A percentile compares a stretch with the other conserved stretches of the same genome.
Evolutionary conservation across 2,888 invertebrate genomes (phyloP).

Genomic region (Polyommatus icarus): DNA sequence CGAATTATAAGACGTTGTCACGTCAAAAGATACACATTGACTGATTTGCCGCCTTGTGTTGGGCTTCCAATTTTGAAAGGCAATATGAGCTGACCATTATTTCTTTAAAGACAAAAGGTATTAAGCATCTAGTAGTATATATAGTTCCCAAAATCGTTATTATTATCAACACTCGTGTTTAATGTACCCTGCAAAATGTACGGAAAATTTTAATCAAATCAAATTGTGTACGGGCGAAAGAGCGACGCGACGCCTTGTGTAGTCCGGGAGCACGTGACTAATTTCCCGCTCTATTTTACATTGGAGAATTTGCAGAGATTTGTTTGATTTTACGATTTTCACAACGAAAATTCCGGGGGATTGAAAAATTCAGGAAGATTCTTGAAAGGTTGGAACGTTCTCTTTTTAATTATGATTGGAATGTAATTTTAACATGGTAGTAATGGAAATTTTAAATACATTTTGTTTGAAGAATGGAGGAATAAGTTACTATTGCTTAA

Average conservation of each 20-base stretch:
- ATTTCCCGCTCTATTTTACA: neutral
- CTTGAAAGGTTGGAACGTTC: neutral
- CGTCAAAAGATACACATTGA: too few species aligned
- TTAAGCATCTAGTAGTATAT: too few species aligned
- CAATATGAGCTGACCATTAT: too few species aligned
- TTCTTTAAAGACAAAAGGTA: too few species aligned
- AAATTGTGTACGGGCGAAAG: conserved; percentile 21
- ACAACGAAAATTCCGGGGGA: neutral
- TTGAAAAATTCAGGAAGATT: too few species aligned
- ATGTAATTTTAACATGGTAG: neutral
- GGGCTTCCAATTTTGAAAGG: too few species aligned
- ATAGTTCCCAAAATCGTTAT: neutral
- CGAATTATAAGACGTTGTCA: too few species aligned
- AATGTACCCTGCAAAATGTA: conserved; percentile 8
- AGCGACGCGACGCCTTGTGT: neutral
- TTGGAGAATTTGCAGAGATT: neutral
- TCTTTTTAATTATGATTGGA: neutral
- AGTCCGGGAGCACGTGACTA: neutral
- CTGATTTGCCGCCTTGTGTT: too few species aligned
- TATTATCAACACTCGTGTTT: neutral
- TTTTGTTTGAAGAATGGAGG: too few species aligned
- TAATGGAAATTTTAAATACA: too few species aligned
- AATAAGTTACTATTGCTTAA: too few species aligned
- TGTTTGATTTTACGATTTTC: neutral
- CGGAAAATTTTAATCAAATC: conserved; percentile 28